Evolutionary conservation across 92 coral and sea anemone genomes (phyloP), one percentile per base, ranked within the genome.

Genomic region (Muricea muricata): DNA sequence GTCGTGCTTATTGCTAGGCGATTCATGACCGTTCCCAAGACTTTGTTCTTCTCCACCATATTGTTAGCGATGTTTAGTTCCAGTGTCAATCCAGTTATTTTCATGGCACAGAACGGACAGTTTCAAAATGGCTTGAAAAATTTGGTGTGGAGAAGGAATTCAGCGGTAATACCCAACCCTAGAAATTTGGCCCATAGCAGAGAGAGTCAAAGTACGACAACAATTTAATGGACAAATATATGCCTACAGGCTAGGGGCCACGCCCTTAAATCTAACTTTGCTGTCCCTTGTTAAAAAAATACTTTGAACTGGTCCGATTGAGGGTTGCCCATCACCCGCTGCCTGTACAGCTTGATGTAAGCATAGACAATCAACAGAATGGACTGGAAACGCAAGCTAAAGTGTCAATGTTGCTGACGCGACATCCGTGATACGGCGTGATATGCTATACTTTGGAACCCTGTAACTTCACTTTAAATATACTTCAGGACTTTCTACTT

Each of bases 41-140:
- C 40, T 0, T 31, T 71, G 15, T 71, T 71, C 25, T 71, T 71
- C 56, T 71, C 80, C 25, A 46, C 65, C 7, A 26, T 74, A 3
- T 74, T 48, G 80, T 47, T 74, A 42, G 65, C 39, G 18, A 47
- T 46, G 65, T 46, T 48, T 10, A 74, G 80, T 30, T 74, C 80
- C 1, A 74, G 80, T 37, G 63, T 74, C 55, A 74, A 74, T 33
- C 80, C 80, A 46, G 65, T 74, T 74, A 74, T 48, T 12, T 74
- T 74, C 35, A 74, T 74, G 80, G 61, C 35, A 12, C 80, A 74
- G 28, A 74, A 74, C 47, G 33, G 40, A 46, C 80, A 74, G 80
- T 74, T 74, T 74, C 61, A 65, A 9, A n/a, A 74, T 6, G 37
- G 80, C 1, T 74, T 48, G 23, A 48, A 74, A 29, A 47, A 46